Conservation (phyloP, 2,888 invertebrate species). For the Macrostomum cliftonense region DNA sequence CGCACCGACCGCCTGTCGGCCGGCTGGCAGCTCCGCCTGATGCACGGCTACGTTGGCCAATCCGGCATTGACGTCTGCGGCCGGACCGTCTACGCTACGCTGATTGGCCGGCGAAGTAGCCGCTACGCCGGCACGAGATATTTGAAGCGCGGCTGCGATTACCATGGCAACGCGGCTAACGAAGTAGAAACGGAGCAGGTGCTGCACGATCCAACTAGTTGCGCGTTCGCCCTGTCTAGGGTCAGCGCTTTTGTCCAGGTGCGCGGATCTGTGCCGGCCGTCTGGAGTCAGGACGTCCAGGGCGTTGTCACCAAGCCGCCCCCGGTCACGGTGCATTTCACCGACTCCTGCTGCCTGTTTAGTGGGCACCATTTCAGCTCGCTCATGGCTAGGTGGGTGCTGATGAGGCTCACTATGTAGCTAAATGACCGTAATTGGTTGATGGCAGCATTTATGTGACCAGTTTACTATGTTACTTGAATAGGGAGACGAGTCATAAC, state of each 20-base stretch:
- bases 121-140: constrained; percentile 91
- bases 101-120: constrained; percentile 75
- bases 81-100: constrained; percentile 61
- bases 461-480: no score
- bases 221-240: constrained; percentile 44
- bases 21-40: constrained; percentile 6
- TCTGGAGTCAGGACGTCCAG: constrained; percentile 95
- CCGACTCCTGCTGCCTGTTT: constrained; percentile 1
- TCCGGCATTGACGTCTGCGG: constrained; percentile 15
- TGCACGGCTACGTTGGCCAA: constrained; percentile 40
- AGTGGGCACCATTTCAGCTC: constrained; percentile 60
- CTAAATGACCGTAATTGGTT: background rate
- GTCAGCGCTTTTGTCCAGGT: constrained; percentile 85
- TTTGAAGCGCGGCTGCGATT: constrained; percentile 78
- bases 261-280: constrained; percentile 81
- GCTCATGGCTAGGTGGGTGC: constrained; percentile 38
- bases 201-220: constrained; percentile 51
- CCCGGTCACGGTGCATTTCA: background rate
- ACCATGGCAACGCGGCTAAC: constrained; percentile 7
- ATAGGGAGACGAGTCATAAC: no score
- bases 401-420: background rate
- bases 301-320: constrained; percentile 86
- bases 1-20: no score
- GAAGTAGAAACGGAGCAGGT: constrained; percentile 89
- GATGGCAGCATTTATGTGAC: no score